A percentile compares a stretch with the other conserved stretches of the same genome.
These are phyloP conservation scores for Pollimyrus isidori DNA, from an alignment of 2,113 vertebrate species.

Conservation along the genomic window DNA sequence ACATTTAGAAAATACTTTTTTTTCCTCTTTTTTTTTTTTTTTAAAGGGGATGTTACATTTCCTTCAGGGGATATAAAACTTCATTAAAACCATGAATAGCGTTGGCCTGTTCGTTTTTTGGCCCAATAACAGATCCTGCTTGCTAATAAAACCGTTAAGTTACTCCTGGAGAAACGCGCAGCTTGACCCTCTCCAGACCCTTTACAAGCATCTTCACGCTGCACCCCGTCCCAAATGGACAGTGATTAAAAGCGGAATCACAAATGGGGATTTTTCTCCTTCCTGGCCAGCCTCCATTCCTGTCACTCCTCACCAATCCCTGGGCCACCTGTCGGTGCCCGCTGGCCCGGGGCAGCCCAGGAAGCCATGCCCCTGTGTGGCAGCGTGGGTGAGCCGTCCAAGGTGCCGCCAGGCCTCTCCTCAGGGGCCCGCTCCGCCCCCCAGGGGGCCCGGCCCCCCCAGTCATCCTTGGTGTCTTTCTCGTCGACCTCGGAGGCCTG, in stretches of 20 bases:
- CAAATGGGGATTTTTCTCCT: slow-evolving; percentile 8
- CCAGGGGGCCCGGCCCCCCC: slow-evolving; percentile 40
- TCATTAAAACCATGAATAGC: slow-evolving; percentile 22
- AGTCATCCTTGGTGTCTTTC: slow-evolving; percentile 63
- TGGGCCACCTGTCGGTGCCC: background rate
- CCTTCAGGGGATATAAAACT: background rate
- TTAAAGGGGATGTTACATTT: slow-evolving; percentile 6
- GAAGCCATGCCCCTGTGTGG: background rate
- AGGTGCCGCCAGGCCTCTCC: slow-evolving; percentile 7
- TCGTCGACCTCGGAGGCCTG: slow-evolving; percentile 76
- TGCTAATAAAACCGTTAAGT: slow-evolving; percentile 77
- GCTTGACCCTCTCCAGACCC: slow-evolving; percentile 27
- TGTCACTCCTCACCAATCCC: background rate
- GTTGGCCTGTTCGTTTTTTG: slow-evolving; percentile 34
- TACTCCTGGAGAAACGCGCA: slow-evolving; percentile 41
- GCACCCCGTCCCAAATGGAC: background rate
- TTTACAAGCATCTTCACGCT: slow-evolving; percentile 40
- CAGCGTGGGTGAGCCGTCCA: background rate
- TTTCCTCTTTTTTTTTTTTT: background rate
- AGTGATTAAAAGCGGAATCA: background rate
- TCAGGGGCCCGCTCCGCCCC: slow-evolving; percentile 5
- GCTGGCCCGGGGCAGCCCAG: background rate
- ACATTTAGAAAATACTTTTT: slow-evolving; percentile 42
- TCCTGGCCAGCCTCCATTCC: background rate
- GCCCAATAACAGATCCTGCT: slow-evolving; percentile 31